A percentile compares a stretch with the other conserved stretches of the same genome.
Conservation (phyloP, 1,140 invertebrate genomes). For the Oedothorax gibbosus region DNA sequence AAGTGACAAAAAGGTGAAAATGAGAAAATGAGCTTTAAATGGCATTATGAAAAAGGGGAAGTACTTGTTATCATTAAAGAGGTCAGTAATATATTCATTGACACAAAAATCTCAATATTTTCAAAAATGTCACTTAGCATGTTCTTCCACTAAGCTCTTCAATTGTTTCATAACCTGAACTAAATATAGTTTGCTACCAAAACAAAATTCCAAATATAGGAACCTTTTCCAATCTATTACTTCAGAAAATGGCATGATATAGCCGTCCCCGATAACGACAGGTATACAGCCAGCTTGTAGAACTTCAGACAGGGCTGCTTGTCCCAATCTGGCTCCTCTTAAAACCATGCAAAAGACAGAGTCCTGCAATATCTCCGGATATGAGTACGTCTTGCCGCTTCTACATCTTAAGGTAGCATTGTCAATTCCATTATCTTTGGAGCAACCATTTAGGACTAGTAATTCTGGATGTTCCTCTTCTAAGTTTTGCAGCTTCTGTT, state of each 20-base stretch:
- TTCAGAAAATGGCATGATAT: slow-evolving; percentile 86
- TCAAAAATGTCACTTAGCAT: no score
- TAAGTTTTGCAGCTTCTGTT: slow-evolving; percentile 76
- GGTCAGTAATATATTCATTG: no score
- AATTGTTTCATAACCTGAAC: no score
- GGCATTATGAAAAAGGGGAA: no score
- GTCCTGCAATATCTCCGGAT: slow-evolving; percentile 81
- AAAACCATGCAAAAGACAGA: slow-evolving; percentile 84
- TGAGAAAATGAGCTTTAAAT: no score
- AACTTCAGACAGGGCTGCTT: slow-evolving; percentile 82
- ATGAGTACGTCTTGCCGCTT: slow-evolving; percentile 76
- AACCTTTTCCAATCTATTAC: slow-evolving; percentile 83
- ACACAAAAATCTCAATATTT: no score
- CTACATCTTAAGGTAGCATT: slow-evolving; percentile 78
- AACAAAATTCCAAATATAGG: no score
- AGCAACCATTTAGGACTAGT: slow-evolving; percentile 76
- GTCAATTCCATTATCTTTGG: slow-evolving; percentile 65
- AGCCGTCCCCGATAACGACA: slow-evolving; percentile 82
- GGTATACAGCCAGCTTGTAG: slow-evolving; percentile 89
- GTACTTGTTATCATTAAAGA: no score
- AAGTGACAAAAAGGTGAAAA: no score
- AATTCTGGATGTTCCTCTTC: slow-evolving; percentile 74
- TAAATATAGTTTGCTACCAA: no score
- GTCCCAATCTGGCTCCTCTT: slow-evolving; percentile 77
- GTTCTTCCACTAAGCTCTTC: no score